Base-by-base conservation (phyloP, 1,140 invertebrate species). In the Bombus soroeensis region DNA sequence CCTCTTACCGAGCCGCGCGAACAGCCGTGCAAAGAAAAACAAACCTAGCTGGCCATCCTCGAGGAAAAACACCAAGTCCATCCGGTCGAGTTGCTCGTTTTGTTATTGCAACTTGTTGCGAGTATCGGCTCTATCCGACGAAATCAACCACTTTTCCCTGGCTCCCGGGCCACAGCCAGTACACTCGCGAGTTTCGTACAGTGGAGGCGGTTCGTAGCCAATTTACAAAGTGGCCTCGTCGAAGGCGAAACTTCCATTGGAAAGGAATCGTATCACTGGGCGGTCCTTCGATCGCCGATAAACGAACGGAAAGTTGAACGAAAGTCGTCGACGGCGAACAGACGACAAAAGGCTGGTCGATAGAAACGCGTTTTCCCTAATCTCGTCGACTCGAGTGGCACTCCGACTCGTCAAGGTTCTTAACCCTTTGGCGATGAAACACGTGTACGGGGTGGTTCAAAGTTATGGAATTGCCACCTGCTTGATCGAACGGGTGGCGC, bases 71-170 rank as follows among this genome's bases (percentile, higher is more conserved):
- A 57, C 5, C 10, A 13, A 13, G 2, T 13, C 10, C 9, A 6
- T 15, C 18, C 73, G 1, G 32, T 53, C 43, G 47, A 57, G 10
- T 57, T n/a, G 57, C 34, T 82, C 53, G 57, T 41, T 75, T 80
- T 71, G 43, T 71, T 47, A 80, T 81, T 5, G 39, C 80, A 81
- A 73, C 70, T 81, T 81, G 80, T 81, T 74, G 70, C 53, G n/a
- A 81, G n/a, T 15, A 73, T n/a, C 53, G 43, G 43, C 15, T 22
- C 12, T 62, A n/a, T 43, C 37, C 8, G 28, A 43, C 39, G n/a
- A 64, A 64, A 75, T 82, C 53, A 62, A 47, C 37, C 66, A n/a
- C 25, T 57, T 41, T 22, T 18, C 34, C 4, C 39, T 15, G 37
- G 10, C 13, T 10, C 8, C 32, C 47, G 25, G 37, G 25, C 39